Base-by-base conservation (phyloP, 2,888 invertebrate species). In the Leptura quadrifasciata region DNA sequence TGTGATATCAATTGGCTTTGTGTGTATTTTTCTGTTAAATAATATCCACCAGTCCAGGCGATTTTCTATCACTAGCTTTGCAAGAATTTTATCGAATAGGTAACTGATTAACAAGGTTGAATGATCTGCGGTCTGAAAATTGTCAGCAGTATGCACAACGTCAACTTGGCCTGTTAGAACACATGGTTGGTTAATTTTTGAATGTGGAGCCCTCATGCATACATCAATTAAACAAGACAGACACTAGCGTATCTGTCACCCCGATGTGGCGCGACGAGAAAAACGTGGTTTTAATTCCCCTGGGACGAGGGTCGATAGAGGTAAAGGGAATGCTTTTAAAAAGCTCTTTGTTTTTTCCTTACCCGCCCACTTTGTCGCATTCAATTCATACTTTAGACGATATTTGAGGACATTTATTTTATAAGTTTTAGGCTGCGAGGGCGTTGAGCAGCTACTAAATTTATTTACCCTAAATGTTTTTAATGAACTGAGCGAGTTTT, bases 291-390 rank as follows among this genome's bases (percentile, higher is more conserved):
- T 47, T 47, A 35, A 60, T n/a, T 60, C 60, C 47, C 24, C 15
- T 15, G 60, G 60, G 70, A 24, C 12, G 39, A 17, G 35, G 60
- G 70, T 60, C 70, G 70, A 20, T 35, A 18, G 35, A 55, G 60
- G 18, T 60, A 70, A 60, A 70, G 70, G 70, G 70, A 70, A 70
- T 70, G 21, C 39, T n/a, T 70, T 70, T 70, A 47, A 70, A 70
- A 52, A 17, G 70, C 12, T 70, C 21, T 18, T 69, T 27, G 20
- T 70, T 47, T 70, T 70, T 70, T 15, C 10, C 39, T 60, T 70
- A 31, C 54, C 68, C 60, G 60, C 60, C 39, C 31, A 18, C 27
- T 35, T 17, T 47, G 47, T 70, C 60, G 20, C 47, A 21, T 47
- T 39, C 58, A 15, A n/a, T 18, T 55, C 18, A 57, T 69, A 20